A percentile compares a stretch with the other conserved stretches of the same genome.
Conservation (phyloP, 2,888 invertebrate species). For the Emmelina monodactyla region DNA sequence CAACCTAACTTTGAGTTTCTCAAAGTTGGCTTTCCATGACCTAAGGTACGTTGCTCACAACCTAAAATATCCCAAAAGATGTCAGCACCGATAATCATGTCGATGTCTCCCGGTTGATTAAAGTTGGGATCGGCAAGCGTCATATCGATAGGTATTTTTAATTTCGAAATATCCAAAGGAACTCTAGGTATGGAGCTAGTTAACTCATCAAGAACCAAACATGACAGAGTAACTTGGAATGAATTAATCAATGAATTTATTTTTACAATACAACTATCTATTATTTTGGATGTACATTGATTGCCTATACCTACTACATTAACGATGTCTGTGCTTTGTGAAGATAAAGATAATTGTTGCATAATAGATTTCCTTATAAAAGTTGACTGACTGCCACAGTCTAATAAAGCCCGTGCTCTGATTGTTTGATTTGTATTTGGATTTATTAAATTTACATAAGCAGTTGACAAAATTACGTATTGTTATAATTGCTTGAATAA, state of each 20-base stretch:
- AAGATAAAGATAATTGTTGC: constrained; percentile 1
- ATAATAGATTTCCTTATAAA: constrained; percentile 4
- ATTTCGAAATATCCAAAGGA: constrained; percentile 3
- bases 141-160: no score
- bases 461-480: not conserved
- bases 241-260: constrained; percentile 3
- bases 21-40: constrained; percentile 4
- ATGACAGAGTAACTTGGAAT: constrained; percentile 1
- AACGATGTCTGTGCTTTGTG: not conserved
- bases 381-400: constrained; percentile 4
- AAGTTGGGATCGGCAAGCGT: constrained; percentile 9
- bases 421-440: not conserved
- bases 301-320: constrained; percentile 1
- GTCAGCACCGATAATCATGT: constrained; percentile 8
- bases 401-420: constrained; percentile 2
- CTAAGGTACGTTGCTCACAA: constrained; percentile 4
- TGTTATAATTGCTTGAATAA: not conserved
- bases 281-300: not conserved
- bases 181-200: constrained; percentile 10
- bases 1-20: constrained; percentile 7
- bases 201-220: constrained; percentile 9
- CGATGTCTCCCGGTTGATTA: constrained; percentile 6
- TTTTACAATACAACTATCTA: constrained; percentile 6
- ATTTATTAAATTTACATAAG: constrained; percentile 1
- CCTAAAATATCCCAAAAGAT: constrained; percentile 9